A percentile compares a stretch with the other conserved stretches of the same genome.
phyloP scores from a whole-genome alignment of 2,797 vertebrate genomes.

The Rallus crepitans region DNA sequence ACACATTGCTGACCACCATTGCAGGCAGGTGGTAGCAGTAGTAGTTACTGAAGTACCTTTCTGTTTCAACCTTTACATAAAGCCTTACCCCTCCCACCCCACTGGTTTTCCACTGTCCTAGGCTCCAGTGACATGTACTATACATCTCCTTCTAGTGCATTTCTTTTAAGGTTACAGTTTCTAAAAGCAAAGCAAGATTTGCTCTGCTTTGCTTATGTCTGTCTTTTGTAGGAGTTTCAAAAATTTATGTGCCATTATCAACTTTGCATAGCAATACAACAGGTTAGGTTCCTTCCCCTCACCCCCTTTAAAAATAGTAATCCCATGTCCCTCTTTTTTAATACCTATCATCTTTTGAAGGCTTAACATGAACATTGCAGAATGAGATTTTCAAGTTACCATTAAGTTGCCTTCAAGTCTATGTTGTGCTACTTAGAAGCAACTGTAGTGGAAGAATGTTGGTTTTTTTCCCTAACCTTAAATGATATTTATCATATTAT shows the following conservation, averaged over 20 bases:
- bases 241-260: neutral
- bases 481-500: constrained; percentile 55
- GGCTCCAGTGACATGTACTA: neutral
- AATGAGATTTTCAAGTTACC: constrained; percentile 65
- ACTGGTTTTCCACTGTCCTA: neutral
- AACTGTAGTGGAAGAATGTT: constrained; percentile 10
- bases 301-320: neutral
- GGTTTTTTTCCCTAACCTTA: constrained; percentile 57
- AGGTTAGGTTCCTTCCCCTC: neutral
- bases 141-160: neutral
- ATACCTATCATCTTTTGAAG: neutral
- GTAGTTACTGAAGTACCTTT: constrained; percentile 7
- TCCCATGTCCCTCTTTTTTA: neutral
- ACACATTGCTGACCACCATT: neutral
- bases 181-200: neutral
- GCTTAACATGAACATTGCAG: neutral
- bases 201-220: neutral
- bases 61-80: neutral
- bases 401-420: constrained; percentile 57
- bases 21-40: neutral
- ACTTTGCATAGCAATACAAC: constrained; percentile 14
- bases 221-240: neutral
- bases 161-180: neutral
- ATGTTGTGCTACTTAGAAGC: constrained; percentile 27
- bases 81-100: neutral